Conservation (phyloP, 2,797 vertebrate species). For the Avahi laniger region DNA sequence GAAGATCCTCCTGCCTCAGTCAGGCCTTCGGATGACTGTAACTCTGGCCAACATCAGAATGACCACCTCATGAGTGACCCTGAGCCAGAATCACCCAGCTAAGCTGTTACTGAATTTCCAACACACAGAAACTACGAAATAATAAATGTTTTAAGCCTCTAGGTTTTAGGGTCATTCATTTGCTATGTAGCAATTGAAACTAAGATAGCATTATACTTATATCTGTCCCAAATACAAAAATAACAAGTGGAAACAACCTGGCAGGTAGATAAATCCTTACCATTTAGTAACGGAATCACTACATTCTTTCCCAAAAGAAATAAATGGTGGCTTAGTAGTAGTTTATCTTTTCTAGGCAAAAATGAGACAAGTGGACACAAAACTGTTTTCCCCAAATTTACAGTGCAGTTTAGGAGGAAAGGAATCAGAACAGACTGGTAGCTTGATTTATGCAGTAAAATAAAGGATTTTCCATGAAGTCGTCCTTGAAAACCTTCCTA, state of each 20-base stretch:
- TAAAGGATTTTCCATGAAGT: constrained; percentile 36
- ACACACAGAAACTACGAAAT: neutral
- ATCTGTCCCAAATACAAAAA: neutral
- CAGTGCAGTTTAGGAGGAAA: neutral
- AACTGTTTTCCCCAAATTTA: constrained; percentile 10
- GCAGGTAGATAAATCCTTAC: neutral
- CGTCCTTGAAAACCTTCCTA: neutral
- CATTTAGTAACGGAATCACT: neutral
- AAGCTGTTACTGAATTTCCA: neutral
- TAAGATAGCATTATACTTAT: neutral
- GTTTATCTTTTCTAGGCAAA: constrained; percentile 41
- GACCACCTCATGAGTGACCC: neutral
- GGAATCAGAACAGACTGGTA: neutral
- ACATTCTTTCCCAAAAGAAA: neutral
- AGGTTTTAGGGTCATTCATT: neutral
- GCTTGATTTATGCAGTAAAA: constrained; percentile 53
- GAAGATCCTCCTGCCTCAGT: neutral
- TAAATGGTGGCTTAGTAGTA: neutral
- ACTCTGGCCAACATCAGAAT: neutral
- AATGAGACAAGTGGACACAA: neutral
- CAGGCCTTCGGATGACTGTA: neutral
- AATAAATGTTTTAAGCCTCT: neutral
- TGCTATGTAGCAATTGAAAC: neutral
- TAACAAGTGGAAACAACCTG: neutral
- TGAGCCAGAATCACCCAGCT: neutral